These are phyloP conservation scores for Dynastes maya DNA, from an alignment of 2,888 invertebrate genomes.

Conservation along the genomic window DNA sequence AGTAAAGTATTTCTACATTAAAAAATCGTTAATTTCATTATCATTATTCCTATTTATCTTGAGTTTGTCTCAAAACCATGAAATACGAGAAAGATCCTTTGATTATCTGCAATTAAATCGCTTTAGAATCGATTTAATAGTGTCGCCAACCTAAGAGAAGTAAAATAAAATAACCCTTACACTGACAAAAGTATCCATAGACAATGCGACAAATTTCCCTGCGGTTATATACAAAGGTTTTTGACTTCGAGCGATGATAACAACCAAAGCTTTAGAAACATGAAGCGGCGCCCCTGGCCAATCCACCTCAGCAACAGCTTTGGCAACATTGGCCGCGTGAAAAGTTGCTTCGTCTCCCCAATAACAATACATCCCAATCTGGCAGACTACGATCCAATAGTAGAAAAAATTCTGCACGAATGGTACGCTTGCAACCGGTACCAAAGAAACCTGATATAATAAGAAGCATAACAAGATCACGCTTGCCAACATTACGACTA, in stretches of 20 bases:
- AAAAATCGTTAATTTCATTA: no score
- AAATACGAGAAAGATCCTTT: slow-evolving; percentile 24
- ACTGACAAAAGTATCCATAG: slow-evolving; percentile 54
- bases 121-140: neutral
- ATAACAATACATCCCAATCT: slow-evolving; percentile 58
- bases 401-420: slow-evolving; percentile 56
- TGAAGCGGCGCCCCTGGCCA: slow-evolving; percentile 51
- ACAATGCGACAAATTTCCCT: slow-evolving; percentile 57
- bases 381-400: slow-evolving; percentile 56
- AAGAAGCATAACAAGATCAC: slow-evolving; percentile 52
- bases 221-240: slow-evolving; percentile 57
- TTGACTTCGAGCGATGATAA: slow-evolving; percentile 57
- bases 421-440: slow-evolving; percentile 51
- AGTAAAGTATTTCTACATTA: no score
- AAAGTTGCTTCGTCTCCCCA: slow-evolving; percentile 58
- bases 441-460: slow-evolving; percentile 53
- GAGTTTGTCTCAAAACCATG: neutral
- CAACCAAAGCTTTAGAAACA: slow-evolving; percentile 53
- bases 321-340: slow-evolving; percentile 54
- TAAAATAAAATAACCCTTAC: slow-evolving; percentile 36
- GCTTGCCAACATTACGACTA: slow-evolving; percentile 50
- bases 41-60: neutral
- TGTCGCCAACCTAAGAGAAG: neutral
- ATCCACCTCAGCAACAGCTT: slow-evolving; percentile 54
- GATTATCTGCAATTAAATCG: slow-evolving; percentile 13